A percentile compares a stretch with the other conserved stretches of the same genome.
These are phyloP conservation scores for Xylophagus ater DNA, from an alignment of 2,888 invertebrate species.

Conservation along the genomic window DNA sequence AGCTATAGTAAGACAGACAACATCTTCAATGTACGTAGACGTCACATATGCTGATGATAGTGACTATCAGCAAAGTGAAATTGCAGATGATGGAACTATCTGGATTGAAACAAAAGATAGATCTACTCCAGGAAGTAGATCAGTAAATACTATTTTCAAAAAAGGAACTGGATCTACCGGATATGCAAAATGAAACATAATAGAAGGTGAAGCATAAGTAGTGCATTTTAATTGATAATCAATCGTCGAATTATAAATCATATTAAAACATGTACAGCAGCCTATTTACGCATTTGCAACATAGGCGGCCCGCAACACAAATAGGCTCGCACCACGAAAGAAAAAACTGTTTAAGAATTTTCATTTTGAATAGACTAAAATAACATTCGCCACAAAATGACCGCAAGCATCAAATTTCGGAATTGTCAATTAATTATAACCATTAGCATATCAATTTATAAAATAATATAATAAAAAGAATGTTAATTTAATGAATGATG, in stretches of 20 bases:
- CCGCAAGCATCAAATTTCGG: no score
- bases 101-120: no score
- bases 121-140: not conserved
- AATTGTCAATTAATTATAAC: no score
- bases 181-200: conserved; percentile 4
- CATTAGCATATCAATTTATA: no score
- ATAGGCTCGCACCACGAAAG: no score
- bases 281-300: no score
- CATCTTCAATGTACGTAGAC: conserved; percentile 3
- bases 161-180: conserved; percentile 4
- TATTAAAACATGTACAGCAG: conserved; percentile 8
- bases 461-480: no score
- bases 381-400: no score
- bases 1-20: conserved; percentile 6
- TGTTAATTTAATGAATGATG: no score
- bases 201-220: conserved; percentile 2
- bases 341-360: no score
- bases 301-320: no score
- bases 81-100: conserved; percentile 4
- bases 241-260: conserved; percentile 3
- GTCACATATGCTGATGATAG: conserved; percentile 3
- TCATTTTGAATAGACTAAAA: no score
- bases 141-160: not conserved
- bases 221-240: conserved; percentile 2
- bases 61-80: conserved; percentile 3